Conservation (phyloP, 2,797 vertebrate genomes). For the Spinus pinus region DNA sequence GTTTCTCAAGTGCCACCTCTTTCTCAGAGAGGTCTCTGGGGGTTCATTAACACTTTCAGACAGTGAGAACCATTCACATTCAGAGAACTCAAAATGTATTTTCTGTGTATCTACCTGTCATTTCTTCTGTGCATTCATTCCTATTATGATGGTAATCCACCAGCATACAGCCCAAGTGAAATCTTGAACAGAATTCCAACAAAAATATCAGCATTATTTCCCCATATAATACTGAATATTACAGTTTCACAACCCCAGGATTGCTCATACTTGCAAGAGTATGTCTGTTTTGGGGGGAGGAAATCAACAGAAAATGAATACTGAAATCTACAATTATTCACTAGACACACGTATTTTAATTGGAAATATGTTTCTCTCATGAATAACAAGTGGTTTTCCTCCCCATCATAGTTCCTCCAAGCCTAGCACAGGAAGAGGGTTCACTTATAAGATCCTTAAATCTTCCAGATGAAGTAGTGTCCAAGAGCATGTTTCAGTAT, state of each 20-base stretch:
- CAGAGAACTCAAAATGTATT: background rate
- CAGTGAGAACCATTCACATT: background rate
- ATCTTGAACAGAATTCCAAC: background rate
- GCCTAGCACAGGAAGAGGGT: background rate
- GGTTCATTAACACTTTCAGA: background rate
- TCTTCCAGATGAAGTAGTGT: background rate
- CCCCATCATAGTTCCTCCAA: background rate
- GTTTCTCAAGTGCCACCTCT: background rate
- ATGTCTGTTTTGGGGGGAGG: accelerated
- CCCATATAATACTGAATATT: background rate
- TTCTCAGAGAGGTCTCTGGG: background rate
- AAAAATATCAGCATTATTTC: background rate
- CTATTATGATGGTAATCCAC: background rate
- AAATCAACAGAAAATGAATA: background rate
- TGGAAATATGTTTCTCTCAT: background rate
- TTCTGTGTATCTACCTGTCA: background rate
- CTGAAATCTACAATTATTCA: background rate
- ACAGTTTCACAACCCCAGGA: background rate
- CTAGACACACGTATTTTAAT: background rate
- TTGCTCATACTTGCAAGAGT: background rate
- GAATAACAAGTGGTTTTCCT: background rate
- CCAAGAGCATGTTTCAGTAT: background rate
- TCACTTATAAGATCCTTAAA: background rate
- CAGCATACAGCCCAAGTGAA: background rate
- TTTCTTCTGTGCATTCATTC: background rate